Evolutionary conservation across 37 sponge, comb jelly and placozoan species (phyloP), one percentile per base, ranked within the genome.

Genomic region (Mnemiopsis leidyi): DNA sequence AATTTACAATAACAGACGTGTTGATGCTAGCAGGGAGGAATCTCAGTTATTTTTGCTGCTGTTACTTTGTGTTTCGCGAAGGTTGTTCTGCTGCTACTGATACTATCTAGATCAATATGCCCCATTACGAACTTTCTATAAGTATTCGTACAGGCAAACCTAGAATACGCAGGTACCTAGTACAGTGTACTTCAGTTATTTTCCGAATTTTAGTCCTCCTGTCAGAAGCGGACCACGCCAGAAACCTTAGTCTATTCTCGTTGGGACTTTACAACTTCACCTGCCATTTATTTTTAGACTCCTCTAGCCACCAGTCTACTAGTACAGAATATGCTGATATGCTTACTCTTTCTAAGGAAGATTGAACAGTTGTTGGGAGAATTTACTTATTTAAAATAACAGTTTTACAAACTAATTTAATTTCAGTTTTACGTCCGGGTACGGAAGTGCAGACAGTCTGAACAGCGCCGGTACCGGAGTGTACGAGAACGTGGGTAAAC

Each of bases 361-460:
- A n/a, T n/a, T n/a, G n/a, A n/a, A n/a, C n/a, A n/a, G n/a, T n/a
- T n/a, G n/a, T n/a, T n/a, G n/a, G n/a, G n/a, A n/a, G n/a, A n/a
- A n/a, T n/a, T n/a, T n/a, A n/a, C n/a, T n/a, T n/a, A n/a, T n/a
- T n/a, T n/a, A n/a, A n/a, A n/a, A n/a, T n/a, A n/a, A n/a, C n/a
- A n/a, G n/a, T n/a, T 13, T 48, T 13, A 48, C 13, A 48, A 48
- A 48, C 61, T 13, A 48, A 48, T 48, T 48, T 18, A 48, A 48
- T 26, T 40, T 13, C 90, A 85, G 90, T 35, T 85, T 85, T 61
- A 85, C 90, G 3, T 85, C 90, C 24, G 90, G 90, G 90, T 85
- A 85, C 48, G 90, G 90, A 7, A 85, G 90, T 39, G 90, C 61
- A n/a, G 90, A 85, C 0, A 32, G 36, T 32, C 90, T 85, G 3